Percentiles rank a stretch among this genome's conserved stretches.
These are phyloP conservation scores for Spisula solida DNA, from an alignment of 2,888 invertebrate genomes.

Conservation along the genomic window DNA sequence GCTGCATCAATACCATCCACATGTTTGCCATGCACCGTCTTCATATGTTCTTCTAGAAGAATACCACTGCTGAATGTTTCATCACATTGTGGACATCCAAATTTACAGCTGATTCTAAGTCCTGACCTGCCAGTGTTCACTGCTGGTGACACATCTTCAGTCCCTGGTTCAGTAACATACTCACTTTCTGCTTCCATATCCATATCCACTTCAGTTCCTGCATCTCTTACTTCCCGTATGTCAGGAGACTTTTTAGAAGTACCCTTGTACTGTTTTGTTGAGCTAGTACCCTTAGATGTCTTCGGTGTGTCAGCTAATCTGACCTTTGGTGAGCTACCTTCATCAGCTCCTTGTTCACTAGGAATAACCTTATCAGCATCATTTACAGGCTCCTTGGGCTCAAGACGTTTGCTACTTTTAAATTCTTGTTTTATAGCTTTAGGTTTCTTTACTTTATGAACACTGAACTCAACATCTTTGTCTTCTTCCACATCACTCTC, in stretches of 20 bases:
- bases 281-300: background rate
- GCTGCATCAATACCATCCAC: slow-evolving; percentile 37
- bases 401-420: background rate
- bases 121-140: background rate
- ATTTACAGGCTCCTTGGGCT: background rate
- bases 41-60: slow-evolving; percentile 59
- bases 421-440: background rate
- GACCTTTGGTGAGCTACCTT: background rate
- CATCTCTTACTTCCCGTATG: background rate
- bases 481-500: slow-evolving; percentile 22
- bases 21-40: slow-evolving; percentile 36
- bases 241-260: background rate
- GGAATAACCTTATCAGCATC: background rate
- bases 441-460: slow-evolving; percentile 9
- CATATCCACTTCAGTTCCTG: slow-evolving; percentile 17
- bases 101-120: slow-evolving; percentile 40
- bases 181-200: background rate
- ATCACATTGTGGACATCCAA: slow-evolving; percentile 57
- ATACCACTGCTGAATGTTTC: slow-evolving; percentile 49
- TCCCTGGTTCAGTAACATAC: background rate
- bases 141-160: background rate
- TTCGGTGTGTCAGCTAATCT: background rate
- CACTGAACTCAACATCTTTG: background rate
- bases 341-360: background rate
- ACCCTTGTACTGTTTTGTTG: background rate